Base-by-base conservation (phyloP, 2,888 invertebrate species). In the Cantharis flavilabris region DNA sequence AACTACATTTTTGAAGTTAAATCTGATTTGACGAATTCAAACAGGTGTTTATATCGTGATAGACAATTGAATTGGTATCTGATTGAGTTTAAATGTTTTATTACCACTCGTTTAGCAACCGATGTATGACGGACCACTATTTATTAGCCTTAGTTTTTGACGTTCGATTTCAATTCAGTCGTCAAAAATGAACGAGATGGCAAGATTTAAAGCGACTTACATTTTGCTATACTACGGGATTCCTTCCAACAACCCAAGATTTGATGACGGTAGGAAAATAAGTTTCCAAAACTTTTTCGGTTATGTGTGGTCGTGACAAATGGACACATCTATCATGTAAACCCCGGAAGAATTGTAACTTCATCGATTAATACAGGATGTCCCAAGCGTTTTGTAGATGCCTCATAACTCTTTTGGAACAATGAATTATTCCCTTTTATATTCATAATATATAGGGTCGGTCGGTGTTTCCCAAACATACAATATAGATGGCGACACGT, bases 251-350 rank as follows among this genome's bases (percentile, higher is more conserved):
- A 16, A 16, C 16, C 49, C 49, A 49, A n/a, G 49, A 49, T 49
- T 49, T 49, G 64, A 26, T 74, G 64, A 71, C 16, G 33, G 18
- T 16, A 23, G 67, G 26, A 70, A 64, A 71, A 62, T 69, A 73
- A 72, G 76, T 71, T 72, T 62, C 16, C 28, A 64, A 64, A 73
- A 69, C 62, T 70, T 76, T 70, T 71, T 69, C 30, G 62, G 72
- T 14, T 26, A 49, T 62, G 64, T 64, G 76, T 69, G 63, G 73
- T 70, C 63, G 69, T 76, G 76, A 73, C 76, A 76, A 76, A 76
- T 76, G 76, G 76, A 70, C 30, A 76, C 70, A 76, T 76, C 70
- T 65, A 76, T 76, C 76, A 76, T 76, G n/a, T 49, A 70, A 76
- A 70, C 62, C 76, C 76, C 76, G 76, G 76, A 76, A 76, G 76